phyloP scores from a whole-genome alignment of 2,888 invertebrate species.

The Limnephilus rhombicus region DNA sequence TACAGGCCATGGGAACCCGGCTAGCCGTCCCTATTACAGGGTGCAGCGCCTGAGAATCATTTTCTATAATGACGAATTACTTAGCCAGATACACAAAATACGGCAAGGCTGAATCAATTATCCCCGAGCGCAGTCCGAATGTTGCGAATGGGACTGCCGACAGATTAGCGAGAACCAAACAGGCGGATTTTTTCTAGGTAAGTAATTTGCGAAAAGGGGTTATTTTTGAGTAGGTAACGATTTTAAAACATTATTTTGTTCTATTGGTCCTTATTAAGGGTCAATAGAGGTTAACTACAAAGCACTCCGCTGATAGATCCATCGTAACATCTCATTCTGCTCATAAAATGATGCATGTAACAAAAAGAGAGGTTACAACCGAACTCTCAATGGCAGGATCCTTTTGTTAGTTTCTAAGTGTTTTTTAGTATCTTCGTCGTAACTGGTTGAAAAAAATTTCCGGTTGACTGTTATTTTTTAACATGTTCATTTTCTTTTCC shows the following conservation, averaged over 20 bases:
- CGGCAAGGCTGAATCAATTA: neutral
- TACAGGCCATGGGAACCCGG: conserved; percentile 56
- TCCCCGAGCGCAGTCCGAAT: conserved; percentile 6
- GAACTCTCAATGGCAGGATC: neutral
- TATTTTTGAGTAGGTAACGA: neutral
- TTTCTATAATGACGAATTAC: conserved; percentile 61
- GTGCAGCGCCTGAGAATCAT: conserved; percentile 52
- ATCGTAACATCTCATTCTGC: neutral
- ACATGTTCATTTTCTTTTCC: neutral
- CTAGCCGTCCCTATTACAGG: conserved; percentile 53
- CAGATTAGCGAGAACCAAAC: neutral
- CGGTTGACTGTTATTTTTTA: neutral
- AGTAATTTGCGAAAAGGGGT: neutral
- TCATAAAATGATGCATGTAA: neutral
- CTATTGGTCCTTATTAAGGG: neutral
- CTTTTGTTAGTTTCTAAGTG: no score
- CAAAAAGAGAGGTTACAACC: neutral
- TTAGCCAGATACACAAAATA: conserved; percentile 45
- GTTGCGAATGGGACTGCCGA: neutral
- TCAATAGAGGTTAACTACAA: neutral
- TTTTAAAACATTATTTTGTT: neutral
- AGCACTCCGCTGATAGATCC: neutral
- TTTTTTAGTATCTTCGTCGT: neutral
- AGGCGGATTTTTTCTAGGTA: neutral
- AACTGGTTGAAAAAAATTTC: neutral